Evolutionary conservation across 1,140 invertebrate genomes (phyloP).

Genomic region (Rhagoletis zephyria): DNA sequence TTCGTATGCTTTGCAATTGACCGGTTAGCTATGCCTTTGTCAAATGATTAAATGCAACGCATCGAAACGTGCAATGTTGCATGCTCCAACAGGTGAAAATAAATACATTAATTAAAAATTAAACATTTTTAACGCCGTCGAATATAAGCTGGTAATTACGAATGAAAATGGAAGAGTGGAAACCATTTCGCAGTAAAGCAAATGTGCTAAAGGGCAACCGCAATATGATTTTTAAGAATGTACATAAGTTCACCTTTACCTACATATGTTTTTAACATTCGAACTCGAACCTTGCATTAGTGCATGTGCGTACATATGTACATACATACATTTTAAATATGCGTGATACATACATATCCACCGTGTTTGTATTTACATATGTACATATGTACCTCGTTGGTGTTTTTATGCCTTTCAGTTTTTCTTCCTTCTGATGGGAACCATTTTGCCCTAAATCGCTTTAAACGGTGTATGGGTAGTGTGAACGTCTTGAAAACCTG

Average conservation of each 20-base stretch:
- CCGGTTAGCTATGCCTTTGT: not conserved
- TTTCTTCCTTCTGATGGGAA: not conserved
- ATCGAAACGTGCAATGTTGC: not conserved
- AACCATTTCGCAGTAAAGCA: conserved; percentile 25
- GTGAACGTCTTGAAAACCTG: conserved; percentile 73
- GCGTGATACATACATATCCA: no score
- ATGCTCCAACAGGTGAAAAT: conserved; percentile 1
- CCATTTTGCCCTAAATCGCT: conserved; percentile 20
- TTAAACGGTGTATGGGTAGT: conserved; percentile 58
- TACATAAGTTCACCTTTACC: no score
- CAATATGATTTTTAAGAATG: not conserved
- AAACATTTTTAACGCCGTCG: not conserved
- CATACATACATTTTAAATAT: no score
- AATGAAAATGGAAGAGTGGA: not conserved
- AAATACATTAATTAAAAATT: conserved; percentile 25
- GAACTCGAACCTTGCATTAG: not conserved
- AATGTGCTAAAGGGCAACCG: not conserved
- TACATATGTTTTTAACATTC: not conserved
- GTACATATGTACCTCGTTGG: not conserved
- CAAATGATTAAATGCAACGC: not conserved
- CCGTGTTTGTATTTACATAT: not conserved
- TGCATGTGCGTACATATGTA: no score
- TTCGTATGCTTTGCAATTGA: no score
- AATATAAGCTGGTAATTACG: not conserved
- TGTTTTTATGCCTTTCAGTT: no score